Evolutionary conservation across 1,140 invertebrate genomes (phyloP), one percentile per base, ranked within the genome.

Genomic region (Zelostemma sp.): DNA sequence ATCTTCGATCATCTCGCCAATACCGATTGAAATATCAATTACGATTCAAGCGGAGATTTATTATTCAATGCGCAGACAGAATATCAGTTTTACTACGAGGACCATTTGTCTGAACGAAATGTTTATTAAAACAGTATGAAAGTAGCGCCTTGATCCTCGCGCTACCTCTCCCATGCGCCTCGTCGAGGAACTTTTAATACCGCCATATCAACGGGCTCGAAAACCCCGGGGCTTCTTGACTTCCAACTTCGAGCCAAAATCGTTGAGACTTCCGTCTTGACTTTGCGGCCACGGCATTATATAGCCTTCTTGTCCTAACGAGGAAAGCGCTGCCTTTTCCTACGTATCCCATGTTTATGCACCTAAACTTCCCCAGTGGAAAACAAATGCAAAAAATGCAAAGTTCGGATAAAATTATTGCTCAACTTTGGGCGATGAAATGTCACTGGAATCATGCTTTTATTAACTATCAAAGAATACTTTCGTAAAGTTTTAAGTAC

Each of bases 261-360:
- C 75, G 68, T 80, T 79, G 77, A 79, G 71, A 77, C 73, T 78
- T 72, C 56, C 51, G 50, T 68, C 46, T 48, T 54, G 60, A 73
- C 54, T 59, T 49, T 54, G 57, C 49, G 43, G 48, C 58, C 50
- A 40, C 17, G 55, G 51, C 65, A 62, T 68, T 62, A 54, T 68
- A 48, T 43, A 40, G 16, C 51, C 41, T 54, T 66, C 46, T 48
- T 49, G 21, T 46, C 58, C 28, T 68, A 58, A 58, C 53, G 43
- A 40, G 40, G 11, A 25, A 61, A 65, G 60, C 19, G 19, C 14
- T 41, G 12, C 40, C 40, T 41, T 41, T 41, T 41, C 40, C 15
- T 41, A 41, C 40, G 15, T 41, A 6, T 12, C 6, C 40, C 40
- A 15, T 41, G 40, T 41, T 41, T 41, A 41, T 41, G 40, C 40